A percentile compares a stretch with the other conserved stretches of the same genome.
phyloP scores from a whole-genome alignment of 2,113 vertebrate genomes.

The Ictalurus punctatus region DNA sequence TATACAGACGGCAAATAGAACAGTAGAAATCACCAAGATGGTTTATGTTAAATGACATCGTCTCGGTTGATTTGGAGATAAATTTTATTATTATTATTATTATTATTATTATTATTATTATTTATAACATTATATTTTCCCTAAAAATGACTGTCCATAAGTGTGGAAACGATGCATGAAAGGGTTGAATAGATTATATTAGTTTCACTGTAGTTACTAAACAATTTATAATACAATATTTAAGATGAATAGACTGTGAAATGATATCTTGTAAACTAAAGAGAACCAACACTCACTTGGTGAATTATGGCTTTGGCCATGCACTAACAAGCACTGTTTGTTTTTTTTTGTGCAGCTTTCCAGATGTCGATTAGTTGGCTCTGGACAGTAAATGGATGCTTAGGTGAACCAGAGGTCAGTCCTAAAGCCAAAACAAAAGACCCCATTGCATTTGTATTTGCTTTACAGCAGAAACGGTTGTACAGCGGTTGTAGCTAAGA shows the following conservation, averaged over 20 bases:
- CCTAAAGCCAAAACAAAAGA: background rate
- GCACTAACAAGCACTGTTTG: background rate
- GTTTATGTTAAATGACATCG: background rate
- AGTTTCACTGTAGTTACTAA: background rate
- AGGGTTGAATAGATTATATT: background rate
- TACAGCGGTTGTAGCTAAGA: background rate
- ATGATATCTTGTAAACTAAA: background rate
- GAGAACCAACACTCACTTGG: background rate
- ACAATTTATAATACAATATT: background rate
- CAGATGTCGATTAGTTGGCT: conserved; percentile 19
- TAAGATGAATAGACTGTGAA: background rate
- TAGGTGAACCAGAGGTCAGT: conserved; percentile 19
- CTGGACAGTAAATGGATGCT: conserved; percentile 10
- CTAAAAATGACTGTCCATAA: background rate
- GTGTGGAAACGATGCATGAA: background rate
- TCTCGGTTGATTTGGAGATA: background rate
- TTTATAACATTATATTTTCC: background rate
- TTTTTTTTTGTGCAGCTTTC: background rate
- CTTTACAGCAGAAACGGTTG: background rate
- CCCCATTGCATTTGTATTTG: background rate
- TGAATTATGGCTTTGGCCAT: background rate
- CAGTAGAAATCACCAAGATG: background rate
- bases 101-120: too few species aligned
- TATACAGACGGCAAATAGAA: background rate
- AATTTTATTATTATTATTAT: background rate